Evolutionary conservation across 2,113 vertebrate species (phyloP), one percentile per base, ranked within the genome.

Genomic region (Corynorhinus townsendii): DNA sequence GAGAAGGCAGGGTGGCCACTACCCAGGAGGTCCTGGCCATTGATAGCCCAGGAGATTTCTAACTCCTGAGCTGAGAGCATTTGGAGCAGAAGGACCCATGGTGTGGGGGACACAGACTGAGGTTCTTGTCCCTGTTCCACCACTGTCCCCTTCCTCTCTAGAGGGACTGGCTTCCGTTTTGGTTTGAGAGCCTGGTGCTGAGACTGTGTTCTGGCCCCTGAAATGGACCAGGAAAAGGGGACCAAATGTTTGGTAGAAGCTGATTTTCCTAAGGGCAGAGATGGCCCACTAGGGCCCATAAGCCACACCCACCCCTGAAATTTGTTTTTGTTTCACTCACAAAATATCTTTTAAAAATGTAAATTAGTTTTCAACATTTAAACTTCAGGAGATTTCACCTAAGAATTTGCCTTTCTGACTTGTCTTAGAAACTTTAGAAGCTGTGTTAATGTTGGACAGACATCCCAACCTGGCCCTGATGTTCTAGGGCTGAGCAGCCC

Each of bases 261-360:
- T 26, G 40, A 38, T 35, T 95, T 7, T 81, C 40, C 85, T 75
- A 16, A 88, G 81, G 43, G 22, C 94, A 40, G 66, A 93, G 35
- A 62, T 40, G 28, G 26, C 43, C 69, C 54, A 26, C 9, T 8
- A 66, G 47, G 47, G 2, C 26, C 77, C 68, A 26, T 35, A 35
- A 45, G 16, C 28, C 30, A 24, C 9, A 38, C 56, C 73, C 79
- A 68, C 26, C 28, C 45, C 14, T 45, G 69, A 91, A 90, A 79
- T 86, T 45, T 71, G 85, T 89, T 95, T 95, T 86, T 49, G 16
- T 77, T 85, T 93, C 56, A 26, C 20, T 84, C 28, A 43, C 87
- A 81, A 64, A 30, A n/a, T 26, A 11, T 52, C 86, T 84, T 83
- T 73, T 90, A 35, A 75, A 77, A 86, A 91, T 81, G 62, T 43